Evolutionary conservation across 2,888 invertebrate species (phyloP), one percentile per base, ranked within the genome.

Genomic region (Drosophila barbarae): DNA sequence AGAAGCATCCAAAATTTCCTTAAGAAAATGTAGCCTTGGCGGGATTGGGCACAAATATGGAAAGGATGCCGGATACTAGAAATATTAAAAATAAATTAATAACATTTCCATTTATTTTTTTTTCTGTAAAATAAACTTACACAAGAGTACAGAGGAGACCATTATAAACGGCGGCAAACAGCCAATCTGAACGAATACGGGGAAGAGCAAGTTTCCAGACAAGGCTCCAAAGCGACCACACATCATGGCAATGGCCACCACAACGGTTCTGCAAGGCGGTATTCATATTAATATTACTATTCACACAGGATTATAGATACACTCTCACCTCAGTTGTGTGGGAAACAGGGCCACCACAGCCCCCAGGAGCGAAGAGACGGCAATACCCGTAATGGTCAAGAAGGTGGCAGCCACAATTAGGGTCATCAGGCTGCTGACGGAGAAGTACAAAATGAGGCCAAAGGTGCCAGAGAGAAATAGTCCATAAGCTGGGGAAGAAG

Each of bases 91-190:
- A 5, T 13, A 12, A 34, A 13, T 38, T 38, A 26, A 10, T 23
- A 34, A 28, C 18, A 9, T n/a, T 5, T 41, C 0, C 13, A 44
- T 38, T 23, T 42, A 56, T 1, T 13, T 8, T 8, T 8, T 8
- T 6, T 23, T 23, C 1, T 1, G 1, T 15, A 15, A 8, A 35
- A 8, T 23, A 9, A 21, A 8, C 87, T 90, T 90, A 94, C 94
- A 90, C 72, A 92, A 78, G 73, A 94, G 90, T 23, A 93, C 92
- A 7, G 90, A 83, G 8, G 92, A 92, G 58, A 95, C 92, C 86
- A 93, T 92, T 53, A 93, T 87, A 85, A 95, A 95, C 4, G 95
- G 94, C 21, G 94, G 93, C 30, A 93, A 88, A 80, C 95, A 95
- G 36, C 94, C 94, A 28, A 91, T 90, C 73, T 91, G 89, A 42